Conservation (phyloP, 2,113 vertebrate species). For the Colius striatus region DNA sequence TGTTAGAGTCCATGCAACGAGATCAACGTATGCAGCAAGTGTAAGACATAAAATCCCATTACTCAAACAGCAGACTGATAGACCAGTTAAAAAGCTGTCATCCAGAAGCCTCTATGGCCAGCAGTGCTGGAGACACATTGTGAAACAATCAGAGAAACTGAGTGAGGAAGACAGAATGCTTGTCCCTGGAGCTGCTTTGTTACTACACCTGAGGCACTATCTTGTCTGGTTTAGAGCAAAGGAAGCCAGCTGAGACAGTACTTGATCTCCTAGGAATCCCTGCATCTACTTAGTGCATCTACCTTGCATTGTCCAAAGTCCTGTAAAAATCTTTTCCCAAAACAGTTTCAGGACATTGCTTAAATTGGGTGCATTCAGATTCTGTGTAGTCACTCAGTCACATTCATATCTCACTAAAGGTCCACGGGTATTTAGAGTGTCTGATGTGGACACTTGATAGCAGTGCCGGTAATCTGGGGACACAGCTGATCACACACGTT, state of each 20-base stretch:
- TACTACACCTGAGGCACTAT: background rate
- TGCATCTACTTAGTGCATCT: background rate
- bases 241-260: background rate
- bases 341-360: background rate
- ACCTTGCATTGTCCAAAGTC: background rate
- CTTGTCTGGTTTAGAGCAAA: background rate
- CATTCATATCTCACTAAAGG: background rate
- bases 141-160: background rate
- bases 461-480: background rate
- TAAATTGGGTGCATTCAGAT: background rate
- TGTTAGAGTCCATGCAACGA: background rate
- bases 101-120: background rate
- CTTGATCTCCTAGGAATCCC: background rate
- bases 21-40: background rate
- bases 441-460: background rate
- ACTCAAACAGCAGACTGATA: background rate
- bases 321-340: background rate
- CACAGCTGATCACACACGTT: background rate
- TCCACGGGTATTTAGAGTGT: background rate
- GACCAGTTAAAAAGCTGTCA: background rate
- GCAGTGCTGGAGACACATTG: rapidly evolving
- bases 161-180: background rate
- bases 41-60: background rate
- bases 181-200: background rate
- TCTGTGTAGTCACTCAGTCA: background rate